Conservation (phyloP, 2,113 vertebrate species). For the Erythrocercus mccallii region DNA sequence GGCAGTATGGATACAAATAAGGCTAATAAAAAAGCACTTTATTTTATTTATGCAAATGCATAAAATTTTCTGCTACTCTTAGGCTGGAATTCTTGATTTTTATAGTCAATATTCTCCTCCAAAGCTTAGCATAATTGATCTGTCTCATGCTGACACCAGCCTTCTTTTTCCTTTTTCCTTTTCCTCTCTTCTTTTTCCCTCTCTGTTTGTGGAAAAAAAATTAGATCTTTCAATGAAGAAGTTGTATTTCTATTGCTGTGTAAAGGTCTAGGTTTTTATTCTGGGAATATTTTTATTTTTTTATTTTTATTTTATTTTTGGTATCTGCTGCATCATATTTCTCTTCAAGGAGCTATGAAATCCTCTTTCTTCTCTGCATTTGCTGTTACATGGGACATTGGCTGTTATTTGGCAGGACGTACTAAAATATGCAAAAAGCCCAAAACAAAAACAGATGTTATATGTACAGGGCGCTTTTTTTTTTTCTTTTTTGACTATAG, state of each 20-base stretch:
- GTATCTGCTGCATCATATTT: neutral
- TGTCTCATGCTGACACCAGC: fast-evolving
- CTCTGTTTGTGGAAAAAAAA: neutral
- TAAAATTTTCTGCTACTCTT: neutral
- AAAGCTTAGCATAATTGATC: neutral
- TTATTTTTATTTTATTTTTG: neutral
- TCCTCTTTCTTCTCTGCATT: neutral
- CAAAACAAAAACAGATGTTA: neutral
- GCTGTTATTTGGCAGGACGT: too few species aligned
- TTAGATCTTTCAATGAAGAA: neutral
- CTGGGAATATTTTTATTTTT: too few species aligned
- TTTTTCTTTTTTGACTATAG: neutral
- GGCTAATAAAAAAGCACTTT: neutral
- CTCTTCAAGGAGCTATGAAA: neutral
- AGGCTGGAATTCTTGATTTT: neutral
- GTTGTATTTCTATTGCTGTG: neutral
- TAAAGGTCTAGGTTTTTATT: neutral
- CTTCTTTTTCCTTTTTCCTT: neutral
- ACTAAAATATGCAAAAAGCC: neutral
- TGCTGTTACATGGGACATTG: too few species aligned
- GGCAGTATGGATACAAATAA: neutral
- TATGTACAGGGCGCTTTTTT: neutral
- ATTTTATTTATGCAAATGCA: neutral
- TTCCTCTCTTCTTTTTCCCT: neutral
- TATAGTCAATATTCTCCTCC: neutral